Evolutionary conservation across 1,140 invertebrate genomes (phyloP).

Genomic region (Aphidius gifuensis): DNA sequence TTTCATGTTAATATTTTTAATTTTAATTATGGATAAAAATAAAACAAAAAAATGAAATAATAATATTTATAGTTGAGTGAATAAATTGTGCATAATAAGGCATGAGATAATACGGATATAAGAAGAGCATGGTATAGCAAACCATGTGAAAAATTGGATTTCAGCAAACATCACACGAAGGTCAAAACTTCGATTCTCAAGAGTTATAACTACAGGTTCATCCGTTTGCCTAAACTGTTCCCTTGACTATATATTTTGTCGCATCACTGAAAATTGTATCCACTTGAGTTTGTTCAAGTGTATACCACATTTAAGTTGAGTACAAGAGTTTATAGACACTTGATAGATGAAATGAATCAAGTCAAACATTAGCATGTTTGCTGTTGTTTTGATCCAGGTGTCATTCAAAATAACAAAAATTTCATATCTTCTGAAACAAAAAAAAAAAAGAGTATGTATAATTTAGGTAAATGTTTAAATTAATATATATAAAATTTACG

Average conservation of each 20-base stretch:
- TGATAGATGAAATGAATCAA: conserved; percentile 9
- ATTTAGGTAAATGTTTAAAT: neutral
- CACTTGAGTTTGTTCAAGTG: conserved; percentile 19
- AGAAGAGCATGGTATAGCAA: neutral
- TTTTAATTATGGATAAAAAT: no score
- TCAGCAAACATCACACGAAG: conserved; percentile 22
- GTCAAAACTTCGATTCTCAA: conserved; percentile 15
- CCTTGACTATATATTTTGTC: conserved; percentile 4
- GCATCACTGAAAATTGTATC: conserved; percentile 7
- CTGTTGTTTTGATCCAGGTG: conserved; percentile 11
- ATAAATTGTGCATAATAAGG: no score
- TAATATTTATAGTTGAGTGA: no score
- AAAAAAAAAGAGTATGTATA: no score
- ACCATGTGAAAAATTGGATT: conserved; percentile 24
- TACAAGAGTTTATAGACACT: conserved; percentile 24
- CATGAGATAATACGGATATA: no score
- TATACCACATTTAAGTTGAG: conserved; percentile 7
- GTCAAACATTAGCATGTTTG: neutral
- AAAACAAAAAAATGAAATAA: no score
- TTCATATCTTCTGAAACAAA: no score
- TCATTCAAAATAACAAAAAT: conserved; percentile 4
- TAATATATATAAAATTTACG: neutral
- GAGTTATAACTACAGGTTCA: neutral
- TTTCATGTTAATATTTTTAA: no score
- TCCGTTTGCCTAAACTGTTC: neutral